Evolutionary conservation across 2,113 vertebrate species (phyloP), one percentile per base, ranked within the genome.

Genomic region (Okapia johnstoni): DNA sequence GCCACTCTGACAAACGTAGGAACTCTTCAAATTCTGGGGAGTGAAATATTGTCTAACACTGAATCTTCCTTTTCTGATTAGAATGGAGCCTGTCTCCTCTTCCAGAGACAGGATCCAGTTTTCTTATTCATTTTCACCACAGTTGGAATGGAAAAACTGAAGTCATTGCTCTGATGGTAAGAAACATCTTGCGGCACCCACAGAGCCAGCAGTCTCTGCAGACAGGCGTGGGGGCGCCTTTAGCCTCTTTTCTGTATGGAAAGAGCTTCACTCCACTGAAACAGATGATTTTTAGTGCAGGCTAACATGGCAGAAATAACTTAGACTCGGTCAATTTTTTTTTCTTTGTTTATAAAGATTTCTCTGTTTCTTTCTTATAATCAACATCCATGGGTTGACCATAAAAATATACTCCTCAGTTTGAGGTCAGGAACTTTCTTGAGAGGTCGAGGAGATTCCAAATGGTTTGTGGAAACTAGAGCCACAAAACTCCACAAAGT

Each of bases 131-230:
- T 96, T 94, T 94, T 92, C 90, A 85, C 96, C 96, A 63, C 87
- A 95, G 92, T 85, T 52, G 97, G 95, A 95, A 93, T 60, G 97
- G 97, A 96, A 98, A 98, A 97, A 73, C 55, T 97, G 95, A 98
- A 83, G 76, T 97, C 96, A 97, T 83, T 76, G 36, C 90, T 97
- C 80, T 48, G 63, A 94, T 77, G 87, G 95, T 70, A 52, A 97
- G 89, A 92, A 94, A 93, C 55, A 85, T 93, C 94, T 50, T 79
- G 81, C 17, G 40, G 55, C 0, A 4, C 30, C 83, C 57, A 26
- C 60, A 33, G 33, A 93, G 95, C 93, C 95, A 96, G 94, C 87
- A 58, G 57, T 55, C 13, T 0, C 19, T 7, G 15, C 83, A 86
- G 93, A 57, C 48, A 61, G 88, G 36, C 52, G 5, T 4, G 0